Evolutionary conservation across 2,797 vertebrate genomes (phyloP), one percentile per base, ranked within the genome.

Genomic region (Cynodonichthys magdalenae): DNA sequence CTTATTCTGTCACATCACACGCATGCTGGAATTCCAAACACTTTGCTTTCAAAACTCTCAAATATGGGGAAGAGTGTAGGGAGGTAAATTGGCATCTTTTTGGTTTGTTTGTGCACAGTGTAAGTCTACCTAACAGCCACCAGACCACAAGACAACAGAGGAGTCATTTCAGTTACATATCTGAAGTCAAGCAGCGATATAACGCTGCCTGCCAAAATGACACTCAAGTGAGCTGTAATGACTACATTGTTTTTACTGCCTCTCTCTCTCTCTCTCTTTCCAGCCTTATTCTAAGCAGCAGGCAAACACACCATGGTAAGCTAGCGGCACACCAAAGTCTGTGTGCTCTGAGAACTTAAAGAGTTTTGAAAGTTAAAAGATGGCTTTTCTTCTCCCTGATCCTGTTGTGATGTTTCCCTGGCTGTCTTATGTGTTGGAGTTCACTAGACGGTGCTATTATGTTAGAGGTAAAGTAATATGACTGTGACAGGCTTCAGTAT

Each of bases 301-400:
- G 86, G 83, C 85, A 74, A 79, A 83, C 75, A 65, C 79, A 73
- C 72, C 60, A 20, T 69, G 77, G 70, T 88, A 88, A 91, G 88
- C 92, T 90, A 83, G 90, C 83, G 81, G 87, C 86, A 74, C 89
- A 77, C 62, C 71, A 79, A 77, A 81, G 83, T 76, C 80, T 77
- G 87, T 83, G 81, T 83, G 87, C 91, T 90, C 85, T 87, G 85
- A 93, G 90, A 94, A 93, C 92, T 91, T 93, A 91, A 92, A 89
- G 88, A 93, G 91, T 94, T 93, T 84, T 89, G 86, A 90, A 94
- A 93, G 93, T 94, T 94, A 89, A 94, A 93, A 93, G 92, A 87
- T 66, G 77, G 77, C 81, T 85, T 84, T 88, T 92, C 84, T 82
- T 86, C 84, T 87, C 84, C 87, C 77, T 90, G 88, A 92, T 93